Percentiles rank a stretch among this genome's conserved stretches.
phyloP scores from a whole-genome alignment of 1,140 invertebrate genomes.

The Acromyrmex charruanus region DNA sequence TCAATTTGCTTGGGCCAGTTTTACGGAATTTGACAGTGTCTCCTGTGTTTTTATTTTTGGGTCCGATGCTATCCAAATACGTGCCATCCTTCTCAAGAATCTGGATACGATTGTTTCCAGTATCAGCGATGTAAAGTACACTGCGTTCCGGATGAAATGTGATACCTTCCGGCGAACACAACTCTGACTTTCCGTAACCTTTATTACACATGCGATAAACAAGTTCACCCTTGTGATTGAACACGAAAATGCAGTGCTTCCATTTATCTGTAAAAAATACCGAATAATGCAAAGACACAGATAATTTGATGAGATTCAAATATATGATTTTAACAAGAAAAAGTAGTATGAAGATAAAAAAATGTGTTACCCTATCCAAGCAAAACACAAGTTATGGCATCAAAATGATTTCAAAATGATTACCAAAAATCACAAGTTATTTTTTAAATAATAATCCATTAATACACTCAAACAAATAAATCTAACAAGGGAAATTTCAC shows the following conservation, averaged over 20 bases:
- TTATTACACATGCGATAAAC: constrained; percentile 89
- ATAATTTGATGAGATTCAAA: neutral
- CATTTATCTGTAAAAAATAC: constrained; percentile 88
- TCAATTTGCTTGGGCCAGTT: constrained; percentile 85
- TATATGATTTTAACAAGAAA: too few relatives aligned
- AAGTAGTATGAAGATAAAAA: too few relatives aligned
- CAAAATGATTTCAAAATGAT: too few relatives aligned
- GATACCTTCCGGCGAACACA: constrained; percentile 92
- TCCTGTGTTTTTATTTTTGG: constrained; percentile 37
- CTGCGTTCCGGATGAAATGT: constrained; percentile 88
- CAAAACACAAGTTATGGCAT: too few relatives aligned
- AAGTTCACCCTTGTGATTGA: constrained; percentile 89
- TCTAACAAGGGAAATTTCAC: too few relatives aligned
- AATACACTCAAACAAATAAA: too few relatives aligned
- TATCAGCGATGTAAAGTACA: constrained; percentile 91
- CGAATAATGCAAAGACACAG: neutral
- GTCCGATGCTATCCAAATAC: constrained; percentile 66
- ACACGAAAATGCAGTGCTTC: constrained; percentile 92
- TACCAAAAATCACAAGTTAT: too few relatives aligned
- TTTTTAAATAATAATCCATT: too few relatives aligned
- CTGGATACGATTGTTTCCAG: constrained; percentile 91
- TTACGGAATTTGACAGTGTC: constrained; percentile 42
- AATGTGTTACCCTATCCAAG: too few relatives aligned
- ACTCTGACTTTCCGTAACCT: constrained; percentile 88
- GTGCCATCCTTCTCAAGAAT: constrained; percentile 73